phyloP scores from a whole-genome alignment of 2,888 invertebrate species.

The Chirona hameri region DNA sequence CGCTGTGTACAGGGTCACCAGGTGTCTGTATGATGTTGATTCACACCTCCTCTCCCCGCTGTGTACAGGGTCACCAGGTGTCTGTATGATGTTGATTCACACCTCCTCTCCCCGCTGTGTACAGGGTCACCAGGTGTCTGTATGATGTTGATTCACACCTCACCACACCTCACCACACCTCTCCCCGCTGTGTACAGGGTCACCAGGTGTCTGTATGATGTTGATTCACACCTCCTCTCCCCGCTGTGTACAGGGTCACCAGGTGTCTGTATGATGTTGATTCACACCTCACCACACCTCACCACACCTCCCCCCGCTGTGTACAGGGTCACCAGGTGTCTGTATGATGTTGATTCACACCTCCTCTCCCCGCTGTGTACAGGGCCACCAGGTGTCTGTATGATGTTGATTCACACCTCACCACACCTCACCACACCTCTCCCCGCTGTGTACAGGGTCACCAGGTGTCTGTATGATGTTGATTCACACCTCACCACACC shows the following conservation, averaged over 20 bases:
- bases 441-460: no score
- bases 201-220: conserved; percentile 38
- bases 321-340: conserved; percentile 34
- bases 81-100: conserved; percentile 35
- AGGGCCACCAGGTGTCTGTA: not conserved
- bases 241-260: conserved; percentile 24
- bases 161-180: not conserved
- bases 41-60: not conserved
- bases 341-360: conserved; percentile 34
- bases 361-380: not conserved
- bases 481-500: not conserved
- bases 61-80: conserved; percentile 32
- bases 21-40: conserved; percentile 37
- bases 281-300: no score
- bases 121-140: conserved; percentile 35
- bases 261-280: conserved; percentile 37
- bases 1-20: conserved; percentile 25
- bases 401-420: not conserved
- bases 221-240: not conserved
- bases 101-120: not conserved
- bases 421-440: no score
- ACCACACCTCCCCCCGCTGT: no score
- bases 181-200: not conserved
- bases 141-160: conserved; percentile 36
- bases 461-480: not conserved